Base-by-base conservation (phyloP, 2,888 invertebrate species). In the Heliothis peltigera region DNA sequence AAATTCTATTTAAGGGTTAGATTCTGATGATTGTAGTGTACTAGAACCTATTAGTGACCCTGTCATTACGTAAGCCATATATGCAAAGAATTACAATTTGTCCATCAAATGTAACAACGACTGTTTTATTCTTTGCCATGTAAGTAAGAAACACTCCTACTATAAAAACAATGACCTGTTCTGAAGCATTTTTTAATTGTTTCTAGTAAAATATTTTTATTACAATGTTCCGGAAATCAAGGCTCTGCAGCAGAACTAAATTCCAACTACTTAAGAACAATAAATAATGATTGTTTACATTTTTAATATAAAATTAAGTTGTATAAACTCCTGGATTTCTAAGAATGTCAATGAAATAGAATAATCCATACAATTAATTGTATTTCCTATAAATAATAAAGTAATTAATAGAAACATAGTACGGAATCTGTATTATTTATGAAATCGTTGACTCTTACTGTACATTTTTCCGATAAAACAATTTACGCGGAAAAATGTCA, bases 341-440 rank as follows among this genome's bases (percentile, higher is more conserved):
- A 44, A 18, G 49, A 60, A 64, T 64, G 42, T 51, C 74, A 68
- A 59, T 72, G 47, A 54, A 47, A 62, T 8, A 35, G 62, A 67
- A 72, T 57, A 73, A 73, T 72, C 51, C 58, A 72, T 68, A 51
- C 49, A 54, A 57, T 44, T 53, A 21, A 0, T 54, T 63, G 0
- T 53, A 44, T 51, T 73, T 63, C 63, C 56, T 57, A 47, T 44
- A 51, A 44, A 49, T 51, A 53, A 60, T 57, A 57, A 42, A 59
- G 32, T 54, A 53, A 56, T 67, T 42, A 60, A 57, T 39, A 65
- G 15, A n/a, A 51, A 28, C 46, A 48, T 25, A 48, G n/a, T 39
- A n/a, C 4, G 7, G 35, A 19, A 6, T 52, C 32, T 63, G 32
- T 32, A 54, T 47, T 58, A 43, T 60, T 57, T 43, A 68, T 63